These are phyloP conservation scores for Carabus problematicus DNA, from an alignment of 2,888 invertebrate species.

Conservation along the genomic window DNA sequence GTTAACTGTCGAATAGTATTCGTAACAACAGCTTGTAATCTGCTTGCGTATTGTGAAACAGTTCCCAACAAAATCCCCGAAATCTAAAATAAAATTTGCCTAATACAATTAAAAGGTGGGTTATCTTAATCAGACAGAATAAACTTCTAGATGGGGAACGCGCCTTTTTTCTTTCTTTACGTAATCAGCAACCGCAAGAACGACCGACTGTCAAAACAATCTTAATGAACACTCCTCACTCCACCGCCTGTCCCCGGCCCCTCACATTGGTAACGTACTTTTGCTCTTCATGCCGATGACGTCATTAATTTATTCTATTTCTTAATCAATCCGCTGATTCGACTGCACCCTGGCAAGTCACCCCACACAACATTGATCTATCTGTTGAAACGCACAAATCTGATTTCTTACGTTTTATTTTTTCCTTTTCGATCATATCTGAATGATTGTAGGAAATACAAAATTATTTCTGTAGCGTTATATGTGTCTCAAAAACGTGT, in stretches of 20 bases:
- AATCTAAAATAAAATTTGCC: constrained; percentile 49
- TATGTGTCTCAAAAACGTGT: too few species aligned
- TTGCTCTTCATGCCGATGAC: constrained; percentile 31
- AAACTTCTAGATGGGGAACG: constrained; percentile 53
- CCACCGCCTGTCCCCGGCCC: constrained; percentile 37
- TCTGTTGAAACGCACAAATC: too few species aligned
- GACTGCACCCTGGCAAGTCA: neutral
- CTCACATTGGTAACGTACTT: constrained; percentile 20
- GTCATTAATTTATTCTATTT: constrained; percentile 44
- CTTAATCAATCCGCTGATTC: constrained; percentile 43
- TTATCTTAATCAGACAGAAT: constrained; percentile 57
- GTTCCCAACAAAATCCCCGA: constrained; percentile 45
- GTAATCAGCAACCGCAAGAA: constrained; percentile 28
- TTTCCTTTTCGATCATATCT: too few species aligned
- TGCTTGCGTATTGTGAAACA: too few species aligned
- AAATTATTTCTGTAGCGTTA: too few species aligned
- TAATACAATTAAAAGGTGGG: constrained; percentile 58
- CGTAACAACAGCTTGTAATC: too few species aligned
- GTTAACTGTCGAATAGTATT: too few species aligned
- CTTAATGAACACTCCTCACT: constrained; percentile 51
- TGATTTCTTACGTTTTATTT: too few species aligned
- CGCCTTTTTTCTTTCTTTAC: constrained; percentile 30
- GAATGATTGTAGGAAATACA: too few species aligned
- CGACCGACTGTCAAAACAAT: constrained; percentile 52
- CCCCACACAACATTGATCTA: neutral